Conservation (phyloP, 1,140 invertebrate genomes). For the Drosophila auraria region DNA sequence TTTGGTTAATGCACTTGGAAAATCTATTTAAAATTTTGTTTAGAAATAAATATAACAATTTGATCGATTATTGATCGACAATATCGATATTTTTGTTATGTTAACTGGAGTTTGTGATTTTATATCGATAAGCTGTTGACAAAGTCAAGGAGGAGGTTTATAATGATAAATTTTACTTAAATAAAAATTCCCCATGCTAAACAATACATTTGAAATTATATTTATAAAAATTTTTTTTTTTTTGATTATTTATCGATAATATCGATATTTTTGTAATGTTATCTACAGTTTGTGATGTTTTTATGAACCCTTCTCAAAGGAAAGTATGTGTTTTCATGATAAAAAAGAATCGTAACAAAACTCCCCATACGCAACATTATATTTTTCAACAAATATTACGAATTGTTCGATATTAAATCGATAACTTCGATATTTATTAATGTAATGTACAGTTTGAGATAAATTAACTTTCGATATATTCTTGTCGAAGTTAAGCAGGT, state of each 20-base stretch:
- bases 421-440: no score
- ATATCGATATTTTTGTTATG: no score
- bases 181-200: not conserved
- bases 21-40: not conserved
- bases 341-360: no score
- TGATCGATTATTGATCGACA: not conserved
- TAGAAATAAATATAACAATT: not conserved
- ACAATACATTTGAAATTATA: no score
- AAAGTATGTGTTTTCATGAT: no score
- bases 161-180: not conserved
- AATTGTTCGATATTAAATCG: no score
- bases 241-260: not conserved
- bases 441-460: not conserved
- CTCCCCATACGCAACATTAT: no score
- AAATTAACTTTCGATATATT: not conserved
- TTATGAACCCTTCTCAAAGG: no score
- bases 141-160: not conserved
- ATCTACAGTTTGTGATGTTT: not conserved
- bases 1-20: conserved; percentile 32
- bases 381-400: no score
- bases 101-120: not conserved
- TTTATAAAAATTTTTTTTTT: not conserved
- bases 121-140: not conserved
- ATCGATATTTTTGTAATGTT: no score
- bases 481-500: not conserved